Percentiles rank a stretch among this genome's conserved stretches.
phyloP scores from a whole-genome alignment of 2,797 vertebrate genomes.

The Pachyuromys duprasi region DNA sequence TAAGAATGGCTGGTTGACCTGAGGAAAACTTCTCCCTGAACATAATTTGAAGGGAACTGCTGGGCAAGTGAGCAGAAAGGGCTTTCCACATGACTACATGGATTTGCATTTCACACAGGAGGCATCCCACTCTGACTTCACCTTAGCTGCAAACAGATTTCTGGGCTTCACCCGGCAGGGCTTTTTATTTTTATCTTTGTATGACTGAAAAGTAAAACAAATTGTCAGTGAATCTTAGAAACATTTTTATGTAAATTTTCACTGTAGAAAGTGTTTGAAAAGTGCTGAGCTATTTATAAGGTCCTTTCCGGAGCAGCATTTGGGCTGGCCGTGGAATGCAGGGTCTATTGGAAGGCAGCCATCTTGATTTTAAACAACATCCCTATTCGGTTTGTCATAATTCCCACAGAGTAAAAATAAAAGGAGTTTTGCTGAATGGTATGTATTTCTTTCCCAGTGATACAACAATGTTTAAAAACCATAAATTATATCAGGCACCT shows the following conservation, averaged over 20 bases:
- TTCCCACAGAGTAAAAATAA: not conserved
- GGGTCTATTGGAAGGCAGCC: not conserved
- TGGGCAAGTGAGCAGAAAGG: not conserved
- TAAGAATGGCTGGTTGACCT: not conserved
- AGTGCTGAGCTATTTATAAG: not conserved
- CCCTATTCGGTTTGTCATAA: not conserved
- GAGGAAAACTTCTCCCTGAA: not conserved
- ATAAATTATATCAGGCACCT: not conserved
- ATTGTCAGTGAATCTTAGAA: not conserved
- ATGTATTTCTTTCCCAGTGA: not conserved
- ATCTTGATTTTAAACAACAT: slow-evolving; percentile 4
- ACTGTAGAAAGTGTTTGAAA: not conserved
- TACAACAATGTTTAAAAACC: not conserved
- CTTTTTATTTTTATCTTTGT: not conserved
- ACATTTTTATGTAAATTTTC: slow-evolving; percentile 16
- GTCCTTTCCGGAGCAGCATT: not conserved
- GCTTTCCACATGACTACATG: slow-evolving; percentile 30
- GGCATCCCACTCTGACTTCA: slow-evolving; percentile 13
- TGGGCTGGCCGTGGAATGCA: not conserved
- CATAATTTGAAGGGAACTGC: not conserved
- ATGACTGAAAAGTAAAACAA: slow-evolving; percentile 15
- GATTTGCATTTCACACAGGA: slow-evolving; percentile 4
- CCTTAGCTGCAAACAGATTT: slow-evolving; percentile 45
- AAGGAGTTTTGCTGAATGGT: not conserved
- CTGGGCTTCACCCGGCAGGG: not conserved